Conservation (phyloP, 2,888 invertebrate species). For the Crioceris asparagi region DNA sequence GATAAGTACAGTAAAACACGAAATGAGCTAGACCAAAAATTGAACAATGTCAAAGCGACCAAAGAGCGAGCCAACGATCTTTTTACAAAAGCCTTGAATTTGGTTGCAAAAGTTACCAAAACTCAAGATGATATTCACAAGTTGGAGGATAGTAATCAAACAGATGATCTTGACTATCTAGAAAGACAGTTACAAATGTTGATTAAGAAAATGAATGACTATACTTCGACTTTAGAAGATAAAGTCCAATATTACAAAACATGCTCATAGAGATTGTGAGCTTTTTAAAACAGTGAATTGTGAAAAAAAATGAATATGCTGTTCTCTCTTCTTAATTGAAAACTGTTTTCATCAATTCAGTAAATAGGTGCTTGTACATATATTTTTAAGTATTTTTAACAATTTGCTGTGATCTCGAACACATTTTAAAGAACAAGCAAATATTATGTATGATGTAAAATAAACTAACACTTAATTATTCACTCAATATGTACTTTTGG, state of each 20-base stretch:
- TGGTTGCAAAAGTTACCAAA: constrained; percentile 48
- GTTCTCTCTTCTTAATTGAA: no score
- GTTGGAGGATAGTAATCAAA: constrained; percentile 28
- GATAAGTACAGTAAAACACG: constrained; percentile 63
- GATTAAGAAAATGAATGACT: constrained; percentile 49
- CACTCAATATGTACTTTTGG: no score
- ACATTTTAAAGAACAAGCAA: no score
- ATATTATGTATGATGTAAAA: no score
- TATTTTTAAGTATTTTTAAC: no score
- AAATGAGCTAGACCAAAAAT: constrained; percentile 58
- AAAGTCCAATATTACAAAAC: constrained; percentile 52
- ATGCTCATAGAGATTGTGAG: constrained; percentile 36
- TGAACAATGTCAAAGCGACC: constrained; percentile 64
- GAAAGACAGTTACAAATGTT: constrained; percentile 50
- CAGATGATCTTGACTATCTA: constrained; percentile 41
- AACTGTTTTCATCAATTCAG: no score
- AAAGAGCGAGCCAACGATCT: constrained; percentile 69
- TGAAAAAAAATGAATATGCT: no score
- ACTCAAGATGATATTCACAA: constrained; percentile 32
- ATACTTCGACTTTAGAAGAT: constrained; percentile 49
- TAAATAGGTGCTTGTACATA: constrained; percentile 14
- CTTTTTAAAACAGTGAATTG: constrained; percentile 1
- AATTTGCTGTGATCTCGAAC: no score
- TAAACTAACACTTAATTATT: no score
- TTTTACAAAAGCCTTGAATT: constrained; percentile 66